Evolutionary conservation across 2,888 invertebrate species (phyloP).

Genomic region (Meloe dianella): DNA sequence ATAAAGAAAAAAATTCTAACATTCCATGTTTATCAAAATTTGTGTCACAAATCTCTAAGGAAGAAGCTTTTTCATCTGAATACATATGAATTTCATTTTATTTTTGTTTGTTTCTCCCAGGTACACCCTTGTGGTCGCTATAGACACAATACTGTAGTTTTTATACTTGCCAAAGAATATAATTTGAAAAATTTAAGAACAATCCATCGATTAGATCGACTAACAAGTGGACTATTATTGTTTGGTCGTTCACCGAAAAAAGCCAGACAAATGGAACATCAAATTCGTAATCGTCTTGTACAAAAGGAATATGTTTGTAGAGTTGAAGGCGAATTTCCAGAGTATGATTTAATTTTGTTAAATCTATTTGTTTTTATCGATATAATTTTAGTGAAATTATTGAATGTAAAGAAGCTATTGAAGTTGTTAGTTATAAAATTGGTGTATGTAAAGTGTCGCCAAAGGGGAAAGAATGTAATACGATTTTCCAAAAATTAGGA

Average conservation of each 20-base stretch:
- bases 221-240: slow-evolving; percentile 90
- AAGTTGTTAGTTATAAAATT: slow-evolving; percentile 93
- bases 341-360: slow-evolving; percentile 69
- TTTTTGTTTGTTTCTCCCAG: slow-evolving; percentile 60
- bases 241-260: slow-evolving; percentile 94
- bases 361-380: no score
- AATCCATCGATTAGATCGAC: slow-evolving; percentile 93
- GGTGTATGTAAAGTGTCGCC: slow-evolving; percentile 94
- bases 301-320: slow-evolving; percentile 95
- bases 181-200: slow-evolving; percentile 92
- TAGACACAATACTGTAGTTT: slow-evolving; percentile 95
- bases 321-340: slow-evolving; percentile 92
- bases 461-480: slow-evolving; percentile 91
- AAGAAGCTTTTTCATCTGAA: not conserved
- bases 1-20: no score
- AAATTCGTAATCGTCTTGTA: slow-evolving; percentile 89
- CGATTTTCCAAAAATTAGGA: slow-evolving; percentile 88
- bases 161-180: slow-evolving; percentile 95
- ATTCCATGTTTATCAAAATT: no score
- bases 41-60: not conserved
- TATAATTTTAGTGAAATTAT: slow-evolving; percentile 77
- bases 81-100: not conserved
- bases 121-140: slow-evolving; percentile 98
- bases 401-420: slow-evolving; percentile 88
- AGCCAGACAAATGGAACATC: slow-evolving; percentile 93